These are phyloP conservation scores for Ancistrus triradiatus DNA, from an alignment of 2,113 vertebrate genomes.

Conservation along the genomic window DNA sequence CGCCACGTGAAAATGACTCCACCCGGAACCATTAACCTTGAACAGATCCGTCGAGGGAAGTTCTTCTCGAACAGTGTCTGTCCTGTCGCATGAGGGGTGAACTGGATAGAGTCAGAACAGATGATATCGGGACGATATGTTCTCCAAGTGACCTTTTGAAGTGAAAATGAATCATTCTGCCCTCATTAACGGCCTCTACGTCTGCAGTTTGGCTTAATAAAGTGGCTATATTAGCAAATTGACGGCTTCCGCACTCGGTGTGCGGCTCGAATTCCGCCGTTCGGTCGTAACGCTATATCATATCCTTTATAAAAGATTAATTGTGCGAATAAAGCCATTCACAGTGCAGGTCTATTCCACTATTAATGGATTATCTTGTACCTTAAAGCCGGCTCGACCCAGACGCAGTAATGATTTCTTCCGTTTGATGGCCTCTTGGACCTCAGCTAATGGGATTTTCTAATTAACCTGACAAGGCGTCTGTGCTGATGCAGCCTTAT, in stretches of 20 bases:
- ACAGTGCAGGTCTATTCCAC: conserved; percentile 1
- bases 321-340: conserved; percentile 12
- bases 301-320: conserved; percentile 28
- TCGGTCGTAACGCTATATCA: conserved; percentile 6
- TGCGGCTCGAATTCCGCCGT: no score
- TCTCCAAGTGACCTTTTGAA: conserved; percentile 51
- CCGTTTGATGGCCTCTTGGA: conserved; percentile 4
- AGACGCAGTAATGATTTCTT: conserved; percentile 1
- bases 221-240: no score
- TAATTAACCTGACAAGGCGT: conserved; percentile 8
- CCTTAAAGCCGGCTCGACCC: no score
- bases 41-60: no score
- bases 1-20: no score
- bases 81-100: no score
- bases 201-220: neutral
- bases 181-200: conserved; percentile 2
- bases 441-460: conserved; percentile 18
- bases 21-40: no score
- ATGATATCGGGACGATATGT: conserved; percentile 35
- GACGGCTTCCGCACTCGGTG: no score
- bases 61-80: no score
- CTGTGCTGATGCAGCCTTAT: no score
- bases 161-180: conserved; percentile 32
- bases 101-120: no score
- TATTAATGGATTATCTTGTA: conserved; percentile 11